A percentile compares a stretch with the other conserved stretches of the same genome.
These are phyloP conservation scores for Pogona vitticeps DNA, from an alignment of 2,113 vertebrate genomes.

Conservation along the genomic window DNA sequence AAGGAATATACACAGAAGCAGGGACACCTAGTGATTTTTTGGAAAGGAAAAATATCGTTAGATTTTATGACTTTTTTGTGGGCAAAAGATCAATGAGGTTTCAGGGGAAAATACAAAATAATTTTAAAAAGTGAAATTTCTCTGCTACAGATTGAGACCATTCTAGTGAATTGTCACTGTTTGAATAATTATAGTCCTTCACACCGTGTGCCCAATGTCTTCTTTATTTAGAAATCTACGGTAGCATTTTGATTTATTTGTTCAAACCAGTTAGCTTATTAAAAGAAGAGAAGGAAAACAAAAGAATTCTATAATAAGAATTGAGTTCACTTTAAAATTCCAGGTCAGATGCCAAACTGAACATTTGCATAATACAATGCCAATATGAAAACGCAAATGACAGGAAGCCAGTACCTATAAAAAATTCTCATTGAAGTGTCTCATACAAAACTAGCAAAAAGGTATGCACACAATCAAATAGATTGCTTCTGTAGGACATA, in stretches of 20 bases:
- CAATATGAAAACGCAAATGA: slow-evolving; percentile 5
- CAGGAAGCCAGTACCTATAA: slow-evolving; percentile 14
- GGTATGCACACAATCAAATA: slow-evolving; percentile 5
- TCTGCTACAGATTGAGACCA: not conserved
- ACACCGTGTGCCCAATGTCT: not conserved
- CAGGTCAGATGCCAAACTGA: slow-evolving; percentile 12
- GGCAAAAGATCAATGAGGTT: not conserved
- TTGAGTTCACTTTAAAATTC: slow-evolving; percentile 13
- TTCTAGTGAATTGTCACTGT: not conserved
- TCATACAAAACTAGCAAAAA: slow-evolving; percentile 18
- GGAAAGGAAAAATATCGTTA: not conserved
- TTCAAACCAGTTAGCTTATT: slow-evolving; percentile 9
- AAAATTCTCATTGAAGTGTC: not conserved
- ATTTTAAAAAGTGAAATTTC: no score
- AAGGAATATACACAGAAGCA: not conserved
- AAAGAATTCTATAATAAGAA: slow-evolving; percentile 7
- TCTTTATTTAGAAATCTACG: not conserved
- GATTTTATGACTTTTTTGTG: not conserved
- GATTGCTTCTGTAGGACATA: slow-evolving; percentile 17
- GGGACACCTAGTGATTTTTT: not conserved
- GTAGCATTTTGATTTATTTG: not conserved
- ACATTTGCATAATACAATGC: slow-evolving; percentile 6
- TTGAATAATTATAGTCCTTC: not conserved
- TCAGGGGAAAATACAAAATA: not conserved
- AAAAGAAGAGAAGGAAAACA: slow-evolving; percentile 8